Percentiles rank a stretch among this genome's conserved stretches.
Conservation (phyloP, 1,140 invertebrate genomes). For the Caenorhabditis inopinata region DNA sequence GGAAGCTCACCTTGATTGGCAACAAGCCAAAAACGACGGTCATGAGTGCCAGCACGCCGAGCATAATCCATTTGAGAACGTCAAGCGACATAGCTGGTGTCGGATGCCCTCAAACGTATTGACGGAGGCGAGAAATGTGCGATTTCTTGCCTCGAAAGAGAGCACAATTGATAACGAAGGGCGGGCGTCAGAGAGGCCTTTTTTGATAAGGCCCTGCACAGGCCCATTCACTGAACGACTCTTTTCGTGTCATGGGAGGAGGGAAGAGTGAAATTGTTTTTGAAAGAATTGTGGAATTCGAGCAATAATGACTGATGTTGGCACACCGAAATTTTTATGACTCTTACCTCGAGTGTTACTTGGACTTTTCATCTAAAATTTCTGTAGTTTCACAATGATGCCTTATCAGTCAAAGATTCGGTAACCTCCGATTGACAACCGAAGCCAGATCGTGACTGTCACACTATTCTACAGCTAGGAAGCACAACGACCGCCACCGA, state of each 20-base stretch:
- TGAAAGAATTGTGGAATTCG: too few species aligned
- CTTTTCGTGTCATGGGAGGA: too few species aligned
- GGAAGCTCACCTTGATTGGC: slow-evolving; percentile 66
- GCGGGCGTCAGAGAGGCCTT: neutral
- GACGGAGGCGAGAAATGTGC: neutral
- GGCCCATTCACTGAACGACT: too few species aligned
- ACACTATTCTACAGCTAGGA: too few species aligned
- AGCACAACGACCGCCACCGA: too few species aligned
- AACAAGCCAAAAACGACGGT: slow-evolving; percentile 66
- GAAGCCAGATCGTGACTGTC: too few species aligned
- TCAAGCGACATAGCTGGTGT: neutral
- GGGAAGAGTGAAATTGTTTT: too few species aligned
- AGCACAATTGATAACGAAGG: neutral
- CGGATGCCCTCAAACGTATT: neutral
- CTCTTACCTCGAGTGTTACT: too few species aligned
- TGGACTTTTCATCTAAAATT: neutral
- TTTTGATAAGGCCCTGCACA: slow-evolving; percentile 26
- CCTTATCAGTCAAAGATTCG: neutral
- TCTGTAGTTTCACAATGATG: neutral
- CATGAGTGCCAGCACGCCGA: slow-evolving; percentile 64
- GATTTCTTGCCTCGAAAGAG: neutral
- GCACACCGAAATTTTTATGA: too few species aligned
- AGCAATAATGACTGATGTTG: too few species aligned
- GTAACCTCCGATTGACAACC: neutral
- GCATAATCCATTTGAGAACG: slow-evolving; percentile 65